Conservation (phyloP, 2,888 invertebrate genomes). For the Amblyjoppa fuscipennis region DNA sequence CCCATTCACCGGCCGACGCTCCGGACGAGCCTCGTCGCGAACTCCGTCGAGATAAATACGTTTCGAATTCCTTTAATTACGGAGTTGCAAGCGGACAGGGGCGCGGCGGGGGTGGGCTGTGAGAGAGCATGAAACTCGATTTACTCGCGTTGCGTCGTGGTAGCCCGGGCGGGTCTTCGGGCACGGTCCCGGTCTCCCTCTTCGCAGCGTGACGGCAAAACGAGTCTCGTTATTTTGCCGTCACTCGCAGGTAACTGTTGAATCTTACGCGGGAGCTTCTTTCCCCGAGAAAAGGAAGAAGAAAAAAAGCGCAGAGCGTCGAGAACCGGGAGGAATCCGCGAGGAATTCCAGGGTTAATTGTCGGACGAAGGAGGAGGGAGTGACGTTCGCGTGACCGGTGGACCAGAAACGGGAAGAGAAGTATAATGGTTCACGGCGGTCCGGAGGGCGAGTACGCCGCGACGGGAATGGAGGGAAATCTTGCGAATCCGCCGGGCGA, state of each 20-base stretch:
- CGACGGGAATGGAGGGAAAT: slow-evolving; percentile 44
- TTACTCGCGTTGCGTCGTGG: not conserved
- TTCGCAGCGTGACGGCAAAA: not conserved
- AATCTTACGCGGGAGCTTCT: not conserved
- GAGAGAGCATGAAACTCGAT: slow-evolving; percentile 1
- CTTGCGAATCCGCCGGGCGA: slow-evolving; percentile 38
- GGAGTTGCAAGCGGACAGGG: not conserved
- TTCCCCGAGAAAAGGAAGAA: not conserved
- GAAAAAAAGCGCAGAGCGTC: not conserved
- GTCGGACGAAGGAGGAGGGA: slow-evolving; percentile 4
- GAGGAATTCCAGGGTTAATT: slow-evolving; percentile 33
- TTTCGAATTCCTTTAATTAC: slow-evolving; percentile 35
- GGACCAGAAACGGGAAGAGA: not conserved
- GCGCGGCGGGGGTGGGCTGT: not conserved
- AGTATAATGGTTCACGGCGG: slow-evolving; percentile 56
- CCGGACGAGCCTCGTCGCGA: slow-evolving; percentile 1
- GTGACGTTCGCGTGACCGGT: slow-evolving; percentile 6
- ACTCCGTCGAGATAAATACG: slow-evolving; percentile 31
- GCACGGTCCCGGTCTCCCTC: not conserved
- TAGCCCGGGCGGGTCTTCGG: not conserved
- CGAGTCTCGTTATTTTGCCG: not conserved
- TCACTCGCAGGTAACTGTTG: slow-evolving; percentile 27
- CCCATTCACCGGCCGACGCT: slow-evolving; percentile 1
- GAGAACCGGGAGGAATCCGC: slow-evolving; percentile 4
- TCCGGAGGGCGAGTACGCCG: slow-evolving; percentile 39